Conservation (phyloP, 2,113 vertebrate genomes). For the Zosterops lateralis region DNA sequence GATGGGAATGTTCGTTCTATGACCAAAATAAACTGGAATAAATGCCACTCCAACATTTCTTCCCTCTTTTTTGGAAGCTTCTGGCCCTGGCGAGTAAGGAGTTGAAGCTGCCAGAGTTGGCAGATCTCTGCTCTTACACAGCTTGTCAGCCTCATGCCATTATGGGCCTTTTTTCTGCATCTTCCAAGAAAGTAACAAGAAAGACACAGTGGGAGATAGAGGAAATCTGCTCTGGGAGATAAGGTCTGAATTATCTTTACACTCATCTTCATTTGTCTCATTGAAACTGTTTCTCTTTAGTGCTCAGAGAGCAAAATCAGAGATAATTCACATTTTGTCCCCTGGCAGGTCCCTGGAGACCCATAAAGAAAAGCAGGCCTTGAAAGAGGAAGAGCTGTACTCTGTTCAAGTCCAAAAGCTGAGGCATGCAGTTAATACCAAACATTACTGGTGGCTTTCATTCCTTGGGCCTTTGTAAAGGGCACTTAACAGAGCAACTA, state of each 20-base stretch:
- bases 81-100: not conserved
- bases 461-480: conserved; percentile 15
- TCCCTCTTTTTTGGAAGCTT: not conserved
- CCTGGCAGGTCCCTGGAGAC: not conserved
- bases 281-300: conserved; percentile 17
- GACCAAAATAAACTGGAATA: not conserved
- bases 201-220: not conserved
- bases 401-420: not conserved
- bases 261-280: conserved; percentile 19
- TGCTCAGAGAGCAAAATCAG: not conserved
- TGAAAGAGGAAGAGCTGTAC: conserved; percentile 21
- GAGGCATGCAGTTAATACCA: conserved; percentile 31
- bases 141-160: not conserved
- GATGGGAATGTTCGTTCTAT: not conserved
- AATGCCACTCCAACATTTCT: not conserved
- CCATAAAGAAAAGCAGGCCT: conserved; percentile 39
- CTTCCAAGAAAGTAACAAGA: not conserved
- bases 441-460: conserved; percentile 40
- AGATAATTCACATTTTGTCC: conserved; percentile 40
- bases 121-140: not conserved
- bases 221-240: conserved; percentile 20
- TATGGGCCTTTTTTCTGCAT: not conserved
- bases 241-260: conserved; percentile 15
- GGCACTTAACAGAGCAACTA: not conserved
- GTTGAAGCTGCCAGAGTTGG: not conserved